Evolutionary conservation across 1,140 invertebrate species (phyloP).

Genomic region (Mamestra configurata): DNA sequence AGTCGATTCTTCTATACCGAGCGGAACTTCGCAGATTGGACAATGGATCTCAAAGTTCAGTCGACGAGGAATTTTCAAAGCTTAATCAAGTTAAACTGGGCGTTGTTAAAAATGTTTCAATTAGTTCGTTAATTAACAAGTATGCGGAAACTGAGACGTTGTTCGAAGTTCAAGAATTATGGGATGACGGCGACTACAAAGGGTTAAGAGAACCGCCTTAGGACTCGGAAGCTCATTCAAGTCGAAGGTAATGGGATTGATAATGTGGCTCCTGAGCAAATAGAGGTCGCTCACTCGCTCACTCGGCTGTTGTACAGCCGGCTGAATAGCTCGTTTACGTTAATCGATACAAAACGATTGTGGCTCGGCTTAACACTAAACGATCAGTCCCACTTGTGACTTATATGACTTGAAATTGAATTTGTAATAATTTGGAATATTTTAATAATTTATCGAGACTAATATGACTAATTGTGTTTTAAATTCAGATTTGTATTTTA

Average conservation of each 20-base stretch:
- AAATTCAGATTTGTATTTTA: no score
- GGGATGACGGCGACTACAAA: conserved; percentile 18
- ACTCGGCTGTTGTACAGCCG: conserved; percentile 13
- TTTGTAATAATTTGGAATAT: no score
- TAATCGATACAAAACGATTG: conserved; percentile 40
- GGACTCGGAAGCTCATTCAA: conserved; percentile 32
- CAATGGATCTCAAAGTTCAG: conserved; percentile 42
- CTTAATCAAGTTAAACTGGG: conserved; percentile 45
- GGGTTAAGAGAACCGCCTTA: conserved; percentile 10
- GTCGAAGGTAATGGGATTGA: conserved; percentile 39
- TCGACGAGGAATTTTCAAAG: conserved; percentile 33
- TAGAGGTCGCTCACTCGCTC: conserved; percentile 13
- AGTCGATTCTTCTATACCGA: conserved; percentile 19
- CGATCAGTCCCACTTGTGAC: conserved; percentile 18
- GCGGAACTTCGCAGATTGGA: conserved; percentile 43
- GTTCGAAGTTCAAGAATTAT: conserved; percentile 38
- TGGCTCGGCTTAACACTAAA: not conserved
- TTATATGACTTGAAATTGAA: no score
- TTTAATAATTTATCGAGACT: no score
- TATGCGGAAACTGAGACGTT: conserved; percentile 35
- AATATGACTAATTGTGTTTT: no score
- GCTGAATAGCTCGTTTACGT: conserved; percentile 35
- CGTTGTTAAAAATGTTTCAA: conserved; percentile 47
- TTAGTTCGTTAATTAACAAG: conserved; percentile 45
- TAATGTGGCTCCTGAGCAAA: conserved; percentile 31